phyloP scores from a whole-genome alignment of 1,140 invertebrate genomes.

The Cataglyphis hispanica region DNA sequence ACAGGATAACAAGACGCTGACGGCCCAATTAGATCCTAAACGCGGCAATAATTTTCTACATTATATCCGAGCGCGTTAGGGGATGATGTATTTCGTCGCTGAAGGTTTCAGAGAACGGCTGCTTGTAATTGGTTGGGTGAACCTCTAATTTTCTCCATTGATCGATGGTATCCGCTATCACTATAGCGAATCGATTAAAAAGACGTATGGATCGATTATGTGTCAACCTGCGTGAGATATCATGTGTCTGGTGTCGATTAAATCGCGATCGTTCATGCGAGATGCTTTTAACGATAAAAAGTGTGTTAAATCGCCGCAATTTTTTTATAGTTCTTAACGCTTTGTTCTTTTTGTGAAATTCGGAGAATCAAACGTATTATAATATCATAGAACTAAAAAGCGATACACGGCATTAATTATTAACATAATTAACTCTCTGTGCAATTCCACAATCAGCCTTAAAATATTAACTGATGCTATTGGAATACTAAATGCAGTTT shows the following conservation, averaged over 20 bases:
- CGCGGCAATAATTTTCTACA: constrained; percentile 61
- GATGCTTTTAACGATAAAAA: constrained; percentile 23
- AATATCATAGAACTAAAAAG: constrained; percentile 9
- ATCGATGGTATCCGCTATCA: constrained; percentile 54
- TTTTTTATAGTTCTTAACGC: background rate
- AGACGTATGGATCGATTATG: constrained; percentile 55
- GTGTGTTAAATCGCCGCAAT: constrained; percentile 5
- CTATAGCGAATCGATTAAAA: constrained; percentile 40
- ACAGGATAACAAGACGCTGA: constrained; percentile 78
- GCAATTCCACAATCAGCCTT: constrained; percentile 29
- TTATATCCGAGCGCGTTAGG: constrained; percentile 48
- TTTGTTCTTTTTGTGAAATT: background rate
- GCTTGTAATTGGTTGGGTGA: constrained; percentile 59
- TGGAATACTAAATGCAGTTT: constrained; percentile 48
- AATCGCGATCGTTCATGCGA: constrained; percentile 53
- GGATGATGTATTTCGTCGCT: constrained; percentile 66
- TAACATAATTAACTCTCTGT: constrained; percentile 37
- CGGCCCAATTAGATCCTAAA: constrained; percentile 78
- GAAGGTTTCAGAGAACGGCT: constrained; percentile 48
- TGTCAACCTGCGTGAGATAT: constrained; percentile 54
- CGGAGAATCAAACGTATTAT: background rate
- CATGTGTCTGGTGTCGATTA: constrained; percentile 42
- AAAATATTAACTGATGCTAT: constrained; percentile 37
- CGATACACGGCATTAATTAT: constrained; percentile 26
- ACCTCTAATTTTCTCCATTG: constrained; percentile 54